Evolutionary conservation across 2,113 vertebrate genomes (phyloP).

Genomic region (Myanophis thanlyinensis): DNA sequence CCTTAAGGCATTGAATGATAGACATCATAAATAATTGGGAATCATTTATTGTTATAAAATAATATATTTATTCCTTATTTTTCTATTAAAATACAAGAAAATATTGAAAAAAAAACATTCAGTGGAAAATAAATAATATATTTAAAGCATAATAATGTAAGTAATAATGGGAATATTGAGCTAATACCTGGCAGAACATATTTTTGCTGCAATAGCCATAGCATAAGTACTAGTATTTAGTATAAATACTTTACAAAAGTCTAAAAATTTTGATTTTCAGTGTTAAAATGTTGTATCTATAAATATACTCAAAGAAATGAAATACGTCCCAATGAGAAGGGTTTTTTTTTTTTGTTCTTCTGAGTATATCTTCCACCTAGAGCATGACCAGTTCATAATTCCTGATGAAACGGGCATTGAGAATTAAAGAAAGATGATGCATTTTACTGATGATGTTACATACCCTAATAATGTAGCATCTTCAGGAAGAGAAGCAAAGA

Average conservation of each 20-base stretch:
- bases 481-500: background rate
- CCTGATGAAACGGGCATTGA: background rate
- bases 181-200: background rate
- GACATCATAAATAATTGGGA: background rate
- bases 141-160: background rate
- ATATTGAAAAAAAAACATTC: background rate
- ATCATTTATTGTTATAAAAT: background rate
- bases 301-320: constrained; percentile 65
- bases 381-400: constrained; percentile 50
- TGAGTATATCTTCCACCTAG: constrained; percentile 58
- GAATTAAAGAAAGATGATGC: background rate
- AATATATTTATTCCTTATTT: background rate
- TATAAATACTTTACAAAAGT: constrained; percentile 60
- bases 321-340: constrained; percentile 63
- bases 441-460: background rate
- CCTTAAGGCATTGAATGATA: background rate
- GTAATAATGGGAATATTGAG: background rate
- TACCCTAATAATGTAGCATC: background rate
- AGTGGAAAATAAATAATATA: constrained; percentile 11
- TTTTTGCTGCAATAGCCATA: constrained; percentile 58
- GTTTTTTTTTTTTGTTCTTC: constrained; percentile 65
- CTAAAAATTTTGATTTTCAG: constrained; percentile 69
- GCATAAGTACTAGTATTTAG: constrained; percentile 68
- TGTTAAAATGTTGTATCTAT: constrained; percentile 72
- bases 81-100: background rate